Conservation (phyloP, 2,888 invertebrate genomes). For the Brenthis ino region DNA sequence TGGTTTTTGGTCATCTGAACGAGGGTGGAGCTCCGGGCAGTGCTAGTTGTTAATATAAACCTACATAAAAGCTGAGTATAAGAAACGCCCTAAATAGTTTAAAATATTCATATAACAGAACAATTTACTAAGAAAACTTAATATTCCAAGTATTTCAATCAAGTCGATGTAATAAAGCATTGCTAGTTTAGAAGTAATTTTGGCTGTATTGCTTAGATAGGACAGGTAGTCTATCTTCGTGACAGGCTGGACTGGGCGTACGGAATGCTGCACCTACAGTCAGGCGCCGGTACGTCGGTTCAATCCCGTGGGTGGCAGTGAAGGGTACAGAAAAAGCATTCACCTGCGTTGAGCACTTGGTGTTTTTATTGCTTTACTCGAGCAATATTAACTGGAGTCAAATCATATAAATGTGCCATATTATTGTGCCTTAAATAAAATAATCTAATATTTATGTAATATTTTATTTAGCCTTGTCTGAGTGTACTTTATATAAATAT, state of each 20-base stretch:
- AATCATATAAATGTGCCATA: slow-evolving; percentile 12
- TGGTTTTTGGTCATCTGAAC: too few relatives aligned
- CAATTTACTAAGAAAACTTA: slow-evolving; percentile 12
- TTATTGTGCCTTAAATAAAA: slow-evolving; percentile 3
- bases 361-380: slow-evolving; percentile 13
- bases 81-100: not conserved
- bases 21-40: too few relatives aligned
- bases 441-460: not conserved
- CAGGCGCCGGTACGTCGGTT: slow-evolving; percentile 51
- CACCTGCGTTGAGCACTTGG: slow-evolving; percentile 43
- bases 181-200: slow-evolving; percentile 26
- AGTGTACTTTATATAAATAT: too few relatives aligned
- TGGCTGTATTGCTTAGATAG: slow-evolving; percentile 20
- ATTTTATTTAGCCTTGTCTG: too few relatives aligned
- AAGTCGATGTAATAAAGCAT: slow-evolving; percentile 26
- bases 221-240: slow-evolving; percentile 36
- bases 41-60: too few relatives aligned
- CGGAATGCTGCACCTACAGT: slow-evolving; percentile 55
- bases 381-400: not conserved
- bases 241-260: slow-evolving; percentile 32
- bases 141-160: slow-evolving; percentile 27
- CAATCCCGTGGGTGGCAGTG: slow-evolving; percentile 57
- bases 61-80: not conserved
- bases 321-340: slow-evolving; percentile 59
- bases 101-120: not conserved